phyloP scores from a whole-genome alignment of 2,888 invertebrate genomes.

The Lottia gigantea region DNA sequence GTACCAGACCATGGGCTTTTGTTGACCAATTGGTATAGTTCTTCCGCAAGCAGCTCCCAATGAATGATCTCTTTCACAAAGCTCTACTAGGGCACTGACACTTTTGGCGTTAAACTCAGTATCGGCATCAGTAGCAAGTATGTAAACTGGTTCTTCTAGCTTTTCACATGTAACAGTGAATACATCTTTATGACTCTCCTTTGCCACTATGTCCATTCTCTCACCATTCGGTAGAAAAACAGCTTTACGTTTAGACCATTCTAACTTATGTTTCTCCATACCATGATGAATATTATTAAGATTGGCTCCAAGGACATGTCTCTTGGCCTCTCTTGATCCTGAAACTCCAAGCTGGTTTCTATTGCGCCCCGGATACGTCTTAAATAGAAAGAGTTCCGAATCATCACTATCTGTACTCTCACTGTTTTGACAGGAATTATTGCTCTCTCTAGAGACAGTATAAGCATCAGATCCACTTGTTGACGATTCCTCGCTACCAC shows the following conservation, averaged over 20 bases:
- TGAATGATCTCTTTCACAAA: slow-evolving; percentile 34
- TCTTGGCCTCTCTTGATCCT: not conserved
- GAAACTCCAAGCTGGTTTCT: not conserved
- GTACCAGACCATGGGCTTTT: slow-evolving; percentile 47
- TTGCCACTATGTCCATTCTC: not conserved
- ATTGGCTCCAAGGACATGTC: slow-evolving; percentile 14
- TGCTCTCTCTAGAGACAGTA: slow-evolving; percentile 30
- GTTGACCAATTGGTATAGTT: slow-evolving; percentile 42
- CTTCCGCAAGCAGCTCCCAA: slow-evolving; percentile 48
- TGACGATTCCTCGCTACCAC: slow-evolving; percentile 26
- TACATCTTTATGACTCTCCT: not conserved
- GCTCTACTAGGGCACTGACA: slow-evolving; percentile 32
- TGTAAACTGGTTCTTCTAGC: slow-evolving; percentile 37
- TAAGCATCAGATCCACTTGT: slow-evolving; percentile 24
- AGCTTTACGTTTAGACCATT: not conserved
- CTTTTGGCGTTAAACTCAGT: slow-evolving; percentile 42
- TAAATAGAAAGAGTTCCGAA: slow-evolving; percentile 23
- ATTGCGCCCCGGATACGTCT: slow-evolving; percentile 6
- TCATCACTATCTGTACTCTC: slow-evolving; percentile 26
- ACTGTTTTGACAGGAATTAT: slow-evolving; percentile 18
- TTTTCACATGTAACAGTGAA: not conserved
- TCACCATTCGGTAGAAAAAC: not conserved
- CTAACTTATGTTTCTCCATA: not conserved
- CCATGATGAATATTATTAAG: not conserved
- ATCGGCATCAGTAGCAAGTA: slow-evolving; percentile 48